phyloP scores from a whole-genome alignment of 2,797 vertebrate species.

The Acanthis flammea region DNA sequence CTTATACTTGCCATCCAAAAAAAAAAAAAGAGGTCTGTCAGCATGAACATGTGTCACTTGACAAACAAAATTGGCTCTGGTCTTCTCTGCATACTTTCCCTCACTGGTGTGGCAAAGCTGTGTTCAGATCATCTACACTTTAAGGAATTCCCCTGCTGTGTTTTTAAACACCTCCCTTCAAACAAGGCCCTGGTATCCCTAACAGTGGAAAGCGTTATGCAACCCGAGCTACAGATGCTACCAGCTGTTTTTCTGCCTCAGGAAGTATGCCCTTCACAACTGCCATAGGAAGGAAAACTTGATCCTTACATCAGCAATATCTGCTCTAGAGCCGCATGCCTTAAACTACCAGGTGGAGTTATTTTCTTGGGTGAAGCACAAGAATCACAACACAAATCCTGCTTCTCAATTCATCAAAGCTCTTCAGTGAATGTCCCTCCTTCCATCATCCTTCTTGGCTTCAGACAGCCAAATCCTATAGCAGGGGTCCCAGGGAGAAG shows the following conservation, averaged over 20 bases:
- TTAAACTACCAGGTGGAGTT: background rate
- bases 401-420: background rate
- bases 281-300: background rate
- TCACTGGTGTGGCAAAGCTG: background rate
- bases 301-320: background rate
- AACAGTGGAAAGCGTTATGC: background rate
- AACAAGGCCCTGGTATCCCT: background rate
- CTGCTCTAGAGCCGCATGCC: background rate
- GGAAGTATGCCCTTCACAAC: background rate
- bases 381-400: background rate
- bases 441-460: background rate
- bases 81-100: background rate
- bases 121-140: background rate
- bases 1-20: background rate
- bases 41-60: background rate
- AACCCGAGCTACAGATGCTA: background rate
- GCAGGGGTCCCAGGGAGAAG: background rate
- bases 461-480: background rate
- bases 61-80: background rate
- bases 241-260: background rate
- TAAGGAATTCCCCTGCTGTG: background rate
- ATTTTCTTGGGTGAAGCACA: background rate
- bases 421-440: background rate
- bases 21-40: background rate
- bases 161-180: background rate